Evolutionary conservation across 2,888 invertebrate genomes (phyloP), one percentile per base, ranked within the genome.

Genomic region (Acrobasis repandana): DNA sequence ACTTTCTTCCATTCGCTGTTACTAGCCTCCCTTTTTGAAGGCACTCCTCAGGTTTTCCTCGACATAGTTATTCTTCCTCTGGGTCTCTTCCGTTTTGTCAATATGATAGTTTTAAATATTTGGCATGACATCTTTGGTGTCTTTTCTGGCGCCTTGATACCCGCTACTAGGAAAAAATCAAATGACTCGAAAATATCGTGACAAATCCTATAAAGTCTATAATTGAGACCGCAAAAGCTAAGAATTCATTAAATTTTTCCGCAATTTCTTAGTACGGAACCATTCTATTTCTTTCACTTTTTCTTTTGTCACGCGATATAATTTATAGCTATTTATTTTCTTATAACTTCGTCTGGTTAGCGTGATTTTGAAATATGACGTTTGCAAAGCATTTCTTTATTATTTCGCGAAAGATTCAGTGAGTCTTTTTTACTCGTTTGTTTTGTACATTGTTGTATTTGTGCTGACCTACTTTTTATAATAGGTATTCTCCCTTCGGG

Each of bases 261-360:
- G 6, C 3, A n/a, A n/a, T 14, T 43, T 11, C 4, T 0, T 43
- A 14, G 5, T 43, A 43, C 43, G 43, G 43, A 43, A 43, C 43
- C 43, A 14, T 43, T n/a, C 3, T 5, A 14, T 43, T n/a, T 43
- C 6, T 43, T 14, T 43, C n/a, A 43, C 14, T 43, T 43, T 43
- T 43, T n/a, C 43, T 43, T n/a, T 3, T 43, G 50, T 50, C 11
- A 28, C n/a, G 50, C 50, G 14, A 43, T 3, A 20, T 20, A 49
- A 49, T 49, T 18, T 49, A 49, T 49, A 49, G 49, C 49, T 49
- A 49, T 49, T 49, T 49, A 49, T 49, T 49, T 49, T 49, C 14
- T 49, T 49, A 20, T 49, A 20, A 49, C 49, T 20, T 43, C 43
- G 43, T 43, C 43, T 43, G 43, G 43, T 43, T 43, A 14, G 43